phyloP scores from a whole-genome alignment of 2,797 vertebrate species.

The Meda fulgida region DNA sequence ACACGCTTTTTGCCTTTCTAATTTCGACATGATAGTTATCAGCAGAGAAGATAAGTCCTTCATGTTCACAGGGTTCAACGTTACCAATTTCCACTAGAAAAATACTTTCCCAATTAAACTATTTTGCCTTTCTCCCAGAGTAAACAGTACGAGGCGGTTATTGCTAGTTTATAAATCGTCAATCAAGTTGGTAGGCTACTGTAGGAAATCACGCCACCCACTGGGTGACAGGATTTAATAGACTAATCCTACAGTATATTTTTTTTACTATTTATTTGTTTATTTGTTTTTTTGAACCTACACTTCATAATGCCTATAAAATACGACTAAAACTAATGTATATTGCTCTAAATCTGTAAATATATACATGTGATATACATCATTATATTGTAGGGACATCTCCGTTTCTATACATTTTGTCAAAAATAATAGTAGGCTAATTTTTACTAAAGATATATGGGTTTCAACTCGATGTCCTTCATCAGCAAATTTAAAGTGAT shows the following conservation, averaged over 20 bases:
- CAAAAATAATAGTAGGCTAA: background rate
- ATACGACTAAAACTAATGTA: background rate
- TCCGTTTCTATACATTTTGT: background rate
- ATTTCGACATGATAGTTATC: background rate
- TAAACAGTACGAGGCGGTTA: slow-evolving; percentile 49
- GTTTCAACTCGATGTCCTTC: background rate
- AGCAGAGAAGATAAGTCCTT: slow-evolving; percentile 3
- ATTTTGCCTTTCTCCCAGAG: background rate
- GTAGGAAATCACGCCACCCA: slow-evolving; percentile 62
- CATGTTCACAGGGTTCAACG: too few species aligned
- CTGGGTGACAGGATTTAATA: slow-evolving; percentile 49
- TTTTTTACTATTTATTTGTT: background rate
- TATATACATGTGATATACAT: too few species aligned
- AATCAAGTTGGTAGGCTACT: slow-evolving; percentile 2
- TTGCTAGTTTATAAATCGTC: slow-evolving; percentile 40
- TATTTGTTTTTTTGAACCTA: background rate
- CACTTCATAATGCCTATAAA: background rate
- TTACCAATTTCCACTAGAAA: too few species aligned
- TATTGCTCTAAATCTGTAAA: background rate
- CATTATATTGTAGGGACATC: background rate
- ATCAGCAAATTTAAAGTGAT: background rate
- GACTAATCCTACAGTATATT: background rate
- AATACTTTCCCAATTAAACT: too few species aligned
- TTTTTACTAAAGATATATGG: background rate
- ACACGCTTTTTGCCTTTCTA: background rate